Conservation (phyloP, 2,888 invertebrate genomes). For the Dicranocentrus wangi region DNA sequence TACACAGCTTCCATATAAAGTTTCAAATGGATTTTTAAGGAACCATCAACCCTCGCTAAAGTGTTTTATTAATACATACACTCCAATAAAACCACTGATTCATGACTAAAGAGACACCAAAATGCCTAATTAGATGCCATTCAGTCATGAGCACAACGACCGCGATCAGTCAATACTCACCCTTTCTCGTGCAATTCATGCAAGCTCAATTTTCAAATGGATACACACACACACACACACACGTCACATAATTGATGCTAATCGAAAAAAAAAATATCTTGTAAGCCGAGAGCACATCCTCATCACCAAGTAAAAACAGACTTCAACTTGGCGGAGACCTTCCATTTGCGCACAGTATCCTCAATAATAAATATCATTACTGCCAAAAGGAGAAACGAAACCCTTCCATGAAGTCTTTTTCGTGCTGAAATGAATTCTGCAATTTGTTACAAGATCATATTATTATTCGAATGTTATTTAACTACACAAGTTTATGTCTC, state of each 20-base stretch:
- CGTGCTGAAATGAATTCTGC: too few species aligned
- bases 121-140: not conserved
- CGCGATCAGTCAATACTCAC: slow-evolving; percentile 4
- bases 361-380: too few species aligned
- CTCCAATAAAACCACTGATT: too few species aligned
- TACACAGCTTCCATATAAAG: too few species aligned
- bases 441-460: slow-evolving; percentile 44
- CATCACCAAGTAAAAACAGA: not conserved
- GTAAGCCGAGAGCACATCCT: too few species aligned
- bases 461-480: not conserved
- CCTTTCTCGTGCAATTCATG: not conserved
- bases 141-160: not conserved
- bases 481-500: slow-evolving; percentile 7
- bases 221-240: slow-evolving; percentile 45
- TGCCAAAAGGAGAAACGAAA: too few species aligned
- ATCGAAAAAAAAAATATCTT: too few species aligned
- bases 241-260: slow-evolving; percentile 45
- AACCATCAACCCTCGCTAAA: too few species aligned
- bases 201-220: slow-evolving; percentile 13
- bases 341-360: slow-evolving; percentile 4
- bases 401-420: too few species aligned
- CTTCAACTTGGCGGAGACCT: slow-evolving; percentile 5
- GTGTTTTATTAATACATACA: too few species aligned
- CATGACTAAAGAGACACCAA: not conserved
- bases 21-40: too few species aligned